phyloP scores from a whole-genome alignment of 2,113 vertebrate genomes.

The Pavo muticus region DNA sequence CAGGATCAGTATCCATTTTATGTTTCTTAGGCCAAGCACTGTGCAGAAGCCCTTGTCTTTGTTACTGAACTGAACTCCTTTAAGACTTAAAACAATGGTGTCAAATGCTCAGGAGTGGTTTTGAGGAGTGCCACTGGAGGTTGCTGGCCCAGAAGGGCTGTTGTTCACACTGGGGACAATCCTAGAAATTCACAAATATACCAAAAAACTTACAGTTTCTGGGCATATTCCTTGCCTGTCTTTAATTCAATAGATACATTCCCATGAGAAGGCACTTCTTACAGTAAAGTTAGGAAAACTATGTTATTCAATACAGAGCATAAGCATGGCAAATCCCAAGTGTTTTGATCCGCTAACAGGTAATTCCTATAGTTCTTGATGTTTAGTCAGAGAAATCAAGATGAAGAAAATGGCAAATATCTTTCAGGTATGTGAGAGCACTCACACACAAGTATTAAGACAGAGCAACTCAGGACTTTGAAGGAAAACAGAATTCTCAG shows the following conservation, averaged over 20 bases:
- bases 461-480: neutral
- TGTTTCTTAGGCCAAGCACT: neutral
- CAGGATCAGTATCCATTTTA: neutral
- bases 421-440: neutral
- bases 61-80: neutral
- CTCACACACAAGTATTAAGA: neutral
- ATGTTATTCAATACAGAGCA: accelerated
- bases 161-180: neutral
- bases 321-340: neutral
- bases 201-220: neutral
- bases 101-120: neutral
- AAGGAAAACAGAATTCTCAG: slow-evolving; percentile 15
- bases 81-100: neutral
- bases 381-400: neutral
- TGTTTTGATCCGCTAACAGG: neutral
- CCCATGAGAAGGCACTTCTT: neutral
- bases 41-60: neutral
- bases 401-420: neutral
- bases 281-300: neutral
- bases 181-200: neutral
- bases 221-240: neutral
- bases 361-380: neutral
- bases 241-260: neutral
- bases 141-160: neutral
- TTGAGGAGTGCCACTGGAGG: neutral